phyloP scores from a whole-genome alignment of 2,113 vertebrate genomes.

The Sarotherodon lohbergeri region DNA sequence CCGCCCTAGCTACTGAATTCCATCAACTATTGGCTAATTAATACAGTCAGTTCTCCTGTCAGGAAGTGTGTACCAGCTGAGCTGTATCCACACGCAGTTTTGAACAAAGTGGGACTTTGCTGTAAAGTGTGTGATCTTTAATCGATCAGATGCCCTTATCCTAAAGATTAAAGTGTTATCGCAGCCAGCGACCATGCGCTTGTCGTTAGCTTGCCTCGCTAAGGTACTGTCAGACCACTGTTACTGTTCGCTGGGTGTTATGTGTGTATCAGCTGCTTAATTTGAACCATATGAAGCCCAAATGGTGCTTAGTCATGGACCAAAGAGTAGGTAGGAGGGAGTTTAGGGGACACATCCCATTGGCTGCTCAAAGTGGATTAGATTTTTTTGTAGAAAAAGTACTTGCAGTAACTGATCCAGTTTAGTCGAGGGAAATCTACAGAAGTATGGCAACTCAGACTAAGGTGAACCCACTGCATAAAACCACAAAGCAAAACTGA shows the following conservation, averaged over 20 bases:
- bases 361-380: slow-evolving; percentile 46
- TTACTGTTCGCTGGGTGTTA: not conserved
- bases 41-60: not conserved
- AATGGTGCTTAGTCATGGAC: slow-evolving; percentile 62
- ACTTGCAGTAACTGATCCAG: not conserved
- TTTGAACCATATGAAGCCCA: slow-evolving; percentile 23
- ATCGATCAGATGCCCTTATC: not conserved
- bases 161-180: not conserved
- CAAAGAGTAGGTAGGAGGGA: slow-evolving; percentile 66
- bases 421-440: not conserved
- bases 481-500: not conserved
- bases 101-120: not conserved
- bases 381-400: not conserved
- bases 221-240: slow-evolving; percentile 57
- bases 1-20: not conserved
- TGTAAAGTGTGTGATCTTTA: not conserved
- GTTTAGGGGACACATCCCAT: slow-evolving; percentile 43
- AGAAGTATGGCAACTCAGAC: slow-evolving; percentile 60
- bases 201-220: slow-evolving; percentile 47
- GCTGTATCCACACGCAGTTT: not conserved
- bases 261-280: not conserved
- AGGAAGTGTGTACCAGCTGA: not conserved
- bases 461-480: slow-evolving; percentile 57
- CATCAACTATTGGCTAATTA: slow-evolving; percentile 6
- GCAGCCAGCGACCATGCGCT: slow-evolving; percentile 47